A percentile compares a stretch with the other conserved stretches of the same genome.
phyloP scores from a whole-genome alignment of 2,113 vertebrate genomes.

The Spilogale gracilis region DNA sequence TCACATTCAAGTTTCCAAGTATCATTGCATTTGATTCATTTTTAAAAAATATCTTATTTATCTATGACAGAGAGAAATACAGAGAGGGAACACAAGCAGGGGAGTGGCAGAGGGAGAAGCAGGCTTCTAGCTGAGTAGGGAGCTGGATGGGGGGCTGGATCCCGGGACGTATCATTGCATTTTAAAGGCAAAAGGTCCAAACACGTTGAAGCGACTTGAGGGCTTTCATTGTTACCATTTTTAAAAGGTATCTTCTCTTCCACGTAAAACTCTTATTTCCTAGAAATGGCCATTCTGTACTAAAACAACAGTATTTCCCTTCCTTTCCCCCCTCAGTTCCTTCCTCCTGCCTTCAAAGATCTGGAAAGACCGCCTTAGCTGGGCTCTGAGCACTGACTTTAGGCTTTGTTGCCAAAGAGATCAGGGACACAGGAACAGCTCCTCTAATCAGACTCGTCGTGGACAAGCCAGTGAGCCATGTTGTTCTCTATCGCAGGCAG shows the following conservation, averaged over 20 bases:
- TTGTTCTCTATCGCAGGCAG: not conserved
- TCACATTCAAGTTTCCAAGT: conserved; percentile 1
- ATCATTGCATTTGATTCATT: not conserved
- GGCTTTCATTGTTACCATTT: not conserved
- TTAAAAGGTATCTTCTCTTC: not conserved
- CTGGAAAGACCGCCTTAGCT: not conserved
- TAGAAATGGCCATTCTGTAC: not conserved
- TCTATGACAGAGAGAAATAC: too few relatives aligned
- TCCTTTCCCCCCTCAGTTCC: not conserved
- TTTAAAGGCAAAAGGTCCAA: conserved; percentile 26
- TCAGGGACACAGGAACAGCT: not conserved
- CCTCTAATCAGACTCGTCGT: not conserved
- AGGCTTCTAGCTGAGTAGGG: too few relatives aligned
- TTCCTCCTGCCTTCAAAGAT: not conserved
- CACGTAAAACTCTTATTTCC: not conserved
- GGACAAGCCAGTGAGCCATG: not conserved
- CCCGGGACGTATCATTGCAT: too few relatives aligned
- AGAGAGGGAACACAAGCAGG: too few relatives aligned
- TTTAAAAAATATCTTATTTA: too few relatives aligned
- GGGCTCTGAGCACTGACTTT: not conserved
- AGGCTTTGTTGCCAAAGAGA: not conserved
- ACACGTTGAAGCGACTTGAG: not conserved
- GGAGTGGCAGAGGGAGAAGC: too few relatives aligned
- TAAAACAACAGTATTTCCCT: not conserved
- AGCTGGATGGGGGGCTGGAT: too few relatives aligned